These are phyloP conservation scores for Serranus cabrilla DNA, from an alignment of 2,797 vertebrate genomes.

Conservation along the genomic window DNA sequence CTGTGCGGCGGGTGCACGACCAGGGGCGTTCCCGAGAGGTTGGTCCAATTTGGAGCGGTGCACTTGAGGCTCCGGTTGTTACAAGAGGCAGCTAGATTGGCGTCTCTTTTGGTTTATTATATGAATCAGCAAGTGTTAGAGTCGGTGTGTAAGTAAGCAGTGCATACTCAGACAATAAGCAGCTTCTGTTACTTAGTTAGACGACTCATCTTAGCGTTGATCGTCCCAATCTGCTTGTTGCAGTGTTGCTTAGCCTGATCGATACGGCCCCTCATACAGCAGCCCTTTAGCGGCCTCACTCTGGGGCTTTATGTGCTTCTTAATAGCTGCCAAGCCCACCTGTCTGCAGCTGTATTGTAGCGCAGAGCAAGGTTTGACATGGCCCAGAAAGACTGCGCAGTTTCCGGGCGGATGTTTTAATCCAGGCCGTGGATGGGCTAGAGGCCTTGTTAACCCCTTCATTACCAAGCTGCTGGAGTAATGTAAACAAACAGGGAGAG, in stretches of 20 bases:
- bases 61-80: constrained; percentile 74
- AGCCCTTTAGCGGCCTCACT: background rate
- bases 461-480: constrained; percentile 70
- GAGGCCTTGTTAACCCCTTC: constrained; percentile 87
- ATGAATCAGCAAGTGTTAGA: constrained; percentile 18
- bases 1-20: constrained; percentile 82
- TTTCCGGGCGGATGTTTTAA: constrained; percentile 71
- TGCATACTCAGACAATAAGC: background rate
- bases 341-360: constrained; percentile 27
- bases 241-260: constrained; percentile 44
- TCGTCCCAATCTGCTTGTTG: constrained; percentile 56
- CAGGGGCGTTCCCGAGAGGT: constrained; percentile 88
- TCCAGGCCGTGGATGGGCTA: constrained; percentile 80
- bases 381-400: constrained; percentile 67
- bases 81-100: constrained; percentile 55
- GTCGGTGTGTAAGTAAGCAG: background rate
- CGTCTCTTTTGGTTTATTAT: constrained; percentile 22
- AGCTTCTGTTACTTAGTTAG: constrained; percentile 18
- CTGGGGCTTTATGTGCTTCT: constrained; percentile 13
- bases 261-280: constrained; percentile 35
- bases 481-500: constrained; percentile 89
- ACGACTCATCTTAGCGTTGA: constrained; percentile 39
- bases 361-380: constrained; percentile 49
- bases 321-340: constrained; percentile 14
- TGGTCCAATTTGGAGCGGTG: constrained; percentile 77